Evolutionary conservation across 1,140 invertebrate genomes (phyloP).

Genomic region (Polypedilum vanderplanki): DNA sequence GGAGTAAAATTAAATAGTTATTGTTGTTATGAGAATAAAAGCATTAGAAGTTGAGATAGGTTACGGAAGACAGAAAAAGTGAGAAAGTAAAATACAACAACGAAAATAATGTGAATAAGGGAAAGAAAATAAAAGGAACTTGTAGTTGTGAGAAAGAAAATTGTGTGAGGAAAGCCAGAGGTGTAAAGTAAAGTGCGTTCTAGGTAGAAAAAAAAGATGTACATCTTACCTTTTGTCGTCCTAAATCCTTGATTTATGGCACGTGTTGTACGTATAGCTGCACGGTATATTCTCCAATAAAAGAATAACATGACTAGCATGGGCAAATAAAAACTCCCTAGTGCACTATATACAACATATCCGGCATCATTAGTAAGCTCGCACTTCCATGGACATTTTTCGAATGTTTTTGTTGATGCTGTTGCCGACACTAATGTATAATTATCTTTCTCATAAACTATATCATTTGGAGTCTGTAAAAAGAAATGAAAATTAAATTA

Average conservation of each 20-base stretch:
- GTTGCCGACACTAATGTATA: constrained; percentile 35
- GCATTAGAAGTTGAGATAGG: no score
- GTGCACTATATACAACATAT: constrained; percentile 84
- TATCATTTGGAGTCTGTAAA: constrained; percentile 33
- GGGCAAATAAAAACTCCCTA: constrained; percentile 88
- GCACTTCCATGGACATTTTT: constrained; percentile 71
- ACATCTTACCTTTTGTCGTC: constrained; percentile 68
- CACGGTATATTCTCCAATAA: constrained; percentile 80
- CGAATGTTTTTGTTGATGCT: constrained; percentile 33
- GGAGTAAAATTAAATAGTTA: no score
- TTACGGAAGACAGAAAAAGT: no score
- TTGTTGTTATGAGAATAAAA: no score
- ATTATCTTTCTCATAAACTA: constrained; percentile 32
- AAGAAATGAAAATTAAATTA: no score
- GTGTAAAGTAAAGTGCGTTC: constrained; percentile 25
- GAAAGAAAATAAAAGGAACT: constrained; percentile 26
- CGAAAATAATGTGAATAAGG: neutral
- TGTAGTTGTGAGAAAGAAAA: neutral
- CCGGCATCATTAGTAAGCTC: constrained; percentile 82
- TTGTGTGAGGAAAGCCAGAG: neutral
- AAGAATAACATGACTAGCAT: constrained; percentile 92
- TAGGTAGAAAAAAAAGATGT: constrained; percentile 31
- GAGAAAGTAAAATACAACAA: no score
- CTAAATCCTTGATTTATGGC: constrained; percentile 77
- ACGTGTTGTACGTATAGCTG: constrained; percentile 61